Evolutionary conservation across 2,797 vertebrate genomes (phyloP), one percentile per base, ranked within the genome.

Genomic region (Triplophysa bombifrons): DNA sequence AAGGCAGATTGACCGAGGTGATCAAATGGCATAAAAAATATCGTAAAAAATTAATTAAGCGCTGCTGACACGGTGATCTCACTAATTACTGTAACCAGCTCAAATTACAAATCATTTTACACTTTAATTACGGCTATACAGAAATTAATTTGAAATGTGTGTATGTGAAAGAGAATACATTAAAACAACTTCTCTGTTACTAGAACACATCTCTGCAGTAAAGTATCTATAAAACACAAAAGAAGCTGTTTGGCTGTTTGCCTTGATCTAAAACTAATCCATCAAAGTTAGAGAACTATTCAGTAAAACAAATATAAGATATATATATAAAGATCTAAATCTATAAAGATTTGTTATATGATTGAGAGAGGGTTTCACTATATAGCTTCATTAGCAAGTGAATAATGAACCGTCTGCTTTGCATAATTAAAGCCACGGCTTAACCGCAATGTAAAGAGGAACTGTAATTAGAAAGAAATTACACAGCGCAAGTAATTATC

Each of bases 341-440:
- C 22, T 22, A 22, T 22, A 22, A 58, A 56, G 11, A 53, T 30
- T 13, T 27, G 17, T 30, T 68, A 13, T 69, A 58, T 19, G 30
- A 53, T 60, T 30, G 17, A 58, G 41, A 46, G 4, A 53, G 41
- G 38, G 64, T 20, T 30, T 68, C 20, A 61, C 27, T 61, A 6
- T 58, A 76, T 61, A 56, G 41, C n/a, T 64, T 90, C 71, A 87
- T 88, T 84, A 85, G 63, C 83, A 76, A 71, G 63, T 19, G 44
- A 74, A 84, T 86, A 86, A 88, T 88, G 60, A 90, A 85, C 83
- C 30, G 34, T 84, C 74, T 82, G 76, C 56, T 82, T 63, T 9
- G 81, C 80, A 83, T 86, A 88, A 90, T 88, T 83, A 85, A 87
- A 77, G 68, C 56, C 64, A 84, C 19, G 82, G 73, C 78, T 83